Base-by-base conservation (phyloP, 2,888 invertebrate species). In the Halictus quadricinctus region DNA sequence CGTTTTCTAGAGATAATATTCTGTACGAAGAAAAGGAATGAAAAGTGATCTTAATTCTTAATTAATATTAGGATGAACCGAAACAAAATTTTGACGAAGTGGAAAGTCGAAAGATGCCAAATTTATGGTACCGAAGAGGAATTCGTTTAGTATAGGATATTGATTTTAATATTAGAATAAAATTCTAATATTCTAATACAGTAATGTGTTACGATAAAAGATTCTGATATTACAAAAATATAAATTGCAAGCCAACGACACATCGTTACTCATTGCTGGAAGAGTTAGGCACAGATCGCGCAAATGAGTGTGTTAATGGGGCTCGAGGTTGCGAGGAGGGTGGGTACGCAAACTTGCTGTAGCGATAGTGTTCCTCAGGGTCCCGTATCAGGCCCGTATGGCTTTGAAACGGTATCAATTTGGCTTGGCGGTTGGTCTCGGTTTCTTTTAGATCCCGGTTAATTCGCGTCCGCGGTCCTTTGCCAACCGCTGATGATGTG, bases 401-500 rank as follows among this genome's bases (percentile, higher is more conserved):
- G 48, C 25, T 72, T 46, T 48, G 25, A 72, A 72, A 72, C 46
- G 29, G 60, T 50, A 75, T 60, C 43, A 69, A 76, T 84, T 64
- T 29, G 41, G 5, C 6, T 43, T 36, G 46, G n/a, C 43, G 48
- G 43, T 13, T 43, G 5, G n/a, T 18, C 43, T 36, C 2, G 41
- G 41, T 76, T 72, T 64, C 75, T 79, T 83, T 83, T 48, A 6
- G 41, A 60, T 4, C 21, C 18, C 25, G 48, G 50, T 77, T 81
- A 74, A 83, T 81, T 81, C 69, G 58, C 43, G 29, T 43, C 64
- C 75, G 72, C 84, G 12, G 54, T 54, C 54, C 78, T 72, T 78
- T 72, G 72, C 46, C 21, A 75, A 66, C 18, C 46, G 18, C 15
- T 18, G 41, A 78, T 72, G 83, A 78, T 83, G 64, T 58, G 70